Percentiles rank a stretch among this genome's conserved stretches.
Evolutionary conservation across 2,888 invertebrate genomes (phyloP).

Genomic region (Dioctria rufipes): DNA sequence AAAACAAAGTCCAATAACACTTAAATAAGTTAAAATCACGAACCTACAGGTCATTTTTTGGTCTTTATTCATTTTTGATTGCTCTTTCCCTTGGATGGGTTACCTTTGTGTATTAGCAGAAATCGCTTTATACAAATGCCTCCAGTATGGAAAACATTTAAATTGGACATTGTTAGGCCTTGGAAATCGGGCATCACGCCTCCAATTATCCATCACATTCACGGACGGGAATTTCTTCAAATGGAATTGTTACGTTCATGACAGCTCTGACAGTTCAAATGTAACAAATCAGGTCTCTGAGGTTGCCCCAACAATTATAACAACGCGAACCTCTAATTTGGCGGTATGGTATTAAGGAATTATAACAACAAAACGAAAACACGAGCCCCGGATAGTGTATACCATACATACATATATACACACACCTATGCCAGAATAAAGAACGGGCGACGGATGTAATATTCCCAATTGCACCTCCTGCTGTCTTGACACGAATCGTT

Average conservation of each 20-base stretch:
- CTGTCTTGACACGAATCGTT: constrained; percentile 24
- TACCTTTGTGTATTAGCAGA: not conserved
- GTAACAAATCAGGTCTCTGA: constrained; percentile 49
- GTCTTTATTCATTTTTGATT: too few species aligned
- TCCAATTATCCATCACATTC: constrained; percentile 50
- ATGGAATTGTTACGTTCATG: constrained; percentile 48
- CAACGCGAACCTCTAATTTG: constrained; percentile 49
- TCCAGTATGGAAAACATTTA: constrained; percentile 39
- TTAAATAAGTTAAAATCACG: too few species aligned
- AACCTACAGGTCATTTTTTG: too few species aligned
- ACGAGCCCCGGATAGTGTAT: constrained; percentile 36
- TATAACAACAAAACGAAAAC: constrained; percentile 46
- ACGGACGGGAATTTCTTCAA: constrained; percentile 7
- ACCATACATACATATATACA: too few species aligned
- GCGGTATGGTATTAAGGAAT: constrained; percentile 42
- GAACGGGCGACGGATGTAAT: constrained; percentile 33
- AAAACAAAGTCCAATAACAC: too few species aligned
- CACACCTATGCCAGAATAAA: not conserved
- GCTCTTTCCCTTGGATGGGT: too few species aligned
- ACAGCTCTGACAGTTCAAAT: constrained; percentile 46
- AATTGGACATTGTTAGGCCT: constrained; percentile 40
- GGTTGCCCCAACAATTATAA: constrained; percentile 34
- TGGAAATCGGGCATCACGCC: constrained; percentile 48
- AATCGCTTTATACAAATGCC: constrained; percentile 16
- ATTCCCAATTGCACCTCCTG: constrained; percentile 50